phyloP scores from a whole-genome alignment of 1,140 invertebrate species.

The Acromyrmex heyeri region DNA sequence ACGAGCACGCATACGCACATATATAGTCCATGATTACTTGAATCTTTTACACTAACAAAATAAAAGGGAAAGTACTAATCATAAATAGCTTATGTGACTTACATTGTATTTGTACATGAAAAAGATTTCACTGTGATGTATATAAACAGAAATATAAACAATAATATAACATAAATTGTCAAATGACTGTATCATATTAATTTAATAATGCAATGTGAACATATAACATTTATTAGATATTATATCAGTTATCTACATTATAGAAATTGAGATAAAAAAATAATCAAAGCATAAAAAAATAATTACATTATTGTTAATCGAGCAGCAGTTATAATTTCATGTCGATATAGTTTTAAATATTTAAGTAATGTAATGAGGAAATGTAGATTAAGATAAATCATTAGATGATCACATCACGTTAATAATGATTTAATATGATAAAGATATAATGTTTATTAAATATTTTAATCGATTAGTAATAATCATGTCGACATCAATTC shows the following conservation, averaged over 20 bases:
- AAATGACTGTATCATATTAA: background rate
- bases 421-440: too few relatives aligned
- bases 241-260: background rate
- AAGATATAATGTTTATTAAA: too few relatives aligned
- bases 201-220: background rate
- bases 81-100: background rate
- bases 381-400: too few relatives aligned
- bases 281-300: background rate
- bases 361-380: background rate
- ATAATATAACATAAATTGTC: background rate
- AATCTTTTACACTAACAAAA: conserved; percentile 41
- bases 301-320: background rate
- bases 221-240: conserved; percentile 17
- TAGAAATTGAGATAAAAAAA: background rate
- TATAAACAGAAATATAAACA: background rate
- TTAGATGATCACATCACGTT: too few relatives aligned
- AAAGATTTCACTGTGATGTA: background rate
- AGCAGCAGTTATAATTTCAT: background rate
- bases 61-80: background rate
- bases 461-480: background rate
- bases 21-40: conserved; percentile 6
- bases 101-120: background rate
- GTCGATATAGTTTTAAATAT: background rate
- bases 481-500: background rate
- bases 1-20: too few relatives aligned